Base-by-base conservation (phyloP, 2,113 vertebrate species). In the Mola mola region DNA sequence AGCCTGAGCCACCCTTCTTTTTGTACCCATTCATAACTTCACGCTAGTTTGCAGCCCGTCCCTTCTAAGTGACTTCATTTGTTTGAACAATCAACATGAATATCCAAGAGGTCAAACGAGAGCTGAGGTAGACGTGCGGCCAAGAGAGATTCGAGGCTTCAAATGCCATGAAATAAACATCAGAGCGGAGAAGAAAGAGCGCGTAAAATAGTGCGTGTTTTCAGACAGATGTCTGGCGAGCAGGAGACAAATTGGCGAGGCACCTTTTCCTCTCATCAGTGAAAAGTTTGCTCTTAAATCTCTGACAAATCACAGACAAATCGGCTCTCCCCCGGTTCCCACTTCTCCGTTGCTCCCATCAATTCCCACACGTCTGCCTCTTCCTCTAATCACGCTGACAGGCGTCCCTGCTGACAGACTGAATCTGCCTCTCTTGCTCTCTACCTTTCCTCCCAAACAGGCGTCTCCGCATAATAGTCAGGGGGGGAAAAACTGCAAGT, bases 231-330 rank as follows among this genome's bases (percentile, higher is more conserved):
- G 38, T 28, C 16, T 38, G 69, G 25, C 4, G 20, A 57, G 59
- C 33, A 15, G 60, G 16, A 59, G 29, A 29, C 22, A 16, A 42
- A 74, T 42, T 55, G 16, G 43, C 46, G 69, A 63, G 61, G 34
- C 40, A 57, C 71, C 36, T 49, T 78, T 79, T 59, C 62, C 66
- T 68, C 50, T 82, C 72, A 75, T 87, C 77, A 77, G 63, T 75
- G 77, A 73, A 77, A 79, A 72, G 58, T 75, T 57, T 74, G 55
- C 62, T 77, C 48, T 76, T 61, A 63, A 82, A 38, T 69, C 71
- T 46, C 2, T 24, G 16, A 61, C 60, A 79, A 78, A 71, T 71
- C 69, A 51, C 50, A 55, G 71, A 70, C 72, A 78, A 65, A 68
- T 59, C 49, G 50, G 33, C 31, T 48, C 38, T 31, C 20, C 44